Conservation (phyloP, 2,113 vertebrate species). For the Steatornis caripensis region DNA sequence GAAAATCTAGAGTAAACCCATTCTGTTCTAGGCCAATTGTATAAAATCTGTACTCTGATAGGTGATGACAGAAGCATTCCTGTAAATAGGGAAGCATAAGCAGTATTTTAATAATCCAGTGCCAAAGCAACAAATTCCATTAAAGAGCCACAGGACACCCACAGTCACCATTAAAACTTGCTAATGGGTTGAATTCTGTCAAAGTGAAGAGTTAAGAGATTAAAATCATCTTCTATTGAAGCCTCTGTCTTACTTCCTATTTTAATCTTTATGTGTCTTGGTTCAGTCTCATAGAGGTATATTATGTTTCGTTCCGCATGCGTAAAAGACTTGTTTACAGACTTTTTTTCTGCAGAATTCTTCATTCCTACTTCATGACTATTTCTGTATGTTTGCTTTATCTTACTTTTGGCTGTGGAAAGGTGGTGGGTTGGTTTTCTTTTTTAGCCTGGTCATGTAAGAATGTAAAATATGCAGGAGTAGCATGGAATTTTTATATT, state of each 20-base stretch:
- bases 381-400: neutral
- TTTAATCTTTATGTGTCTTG: neutral
- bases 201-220: neutral
- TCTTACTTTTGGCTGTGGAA: neutral
- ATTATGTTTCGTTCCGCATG: neutral
- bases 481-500: neutral
- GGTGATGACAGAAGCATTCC: neutral
- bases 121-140: neutral
- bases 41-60: neutral
- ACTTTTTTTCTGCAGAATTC: neutral
- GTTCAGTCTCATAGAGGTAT: neutral
- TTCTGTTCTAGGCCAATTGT: neutral
- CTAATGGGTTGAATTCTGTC: neutral
- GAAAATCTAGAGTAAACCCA: neutral
- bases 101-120: neutral
- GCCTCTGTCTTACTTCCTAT: neutral
- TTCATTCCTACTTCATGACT: neutral
- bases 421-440: neutral
- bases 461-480: neutral
- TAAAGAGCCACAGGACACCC: neutral
- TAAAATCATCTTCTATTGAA: neutral
- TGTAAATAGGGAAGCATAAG: neutral
- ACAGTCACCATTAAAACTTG: neutral
- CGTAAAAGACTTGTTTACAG: neutral
- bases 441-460: neutral